Percentiles rank a stretch among this genome's conserved stretches.
Conservation (phyloP, 2,797 vertebrate genomes). For the Chromis chromis region DNA sequence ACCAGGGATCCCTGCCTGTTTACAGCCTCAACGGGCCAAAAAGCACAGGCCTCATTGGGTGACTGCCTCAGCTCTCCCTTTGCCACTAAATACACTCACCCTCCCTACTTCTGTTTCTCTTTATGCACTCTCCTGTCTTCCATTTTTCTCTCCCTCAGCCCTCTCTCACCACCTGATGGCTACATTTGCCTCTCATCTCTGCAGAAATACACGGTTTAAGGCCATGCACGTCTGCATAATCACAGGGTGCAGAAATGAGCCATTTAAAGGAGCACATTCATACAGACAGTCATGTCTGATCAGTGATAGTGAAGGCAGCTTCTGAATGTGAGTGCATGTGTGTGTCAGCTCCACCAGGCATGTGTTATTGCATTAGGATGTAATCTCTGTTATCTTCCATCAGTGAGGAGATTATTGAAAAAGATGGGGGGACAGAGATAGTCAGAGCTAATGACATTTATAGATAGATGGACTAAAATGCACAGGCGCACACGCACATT, state of each 20-base stretch:
- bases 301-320: conserved; percentile 3
- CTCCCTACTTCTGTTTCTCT: conserved; percentile 20
- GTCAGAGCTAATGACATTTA: conserved; percentile 63
- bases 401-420: conserved; percentile 59
- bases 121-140: conserved; percentile 19
- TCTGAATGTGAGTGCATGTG: neutral
- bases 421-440: conserved; percentile 64
- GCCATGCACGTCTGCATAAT: conserved; percentile 44
- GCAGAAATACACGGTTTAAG: conserved; percentile 31
- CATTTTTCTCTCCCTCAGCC: conserved; percentile 9
- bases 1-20: conserved; percentile 72
- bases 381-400: conserved; percentile 73
- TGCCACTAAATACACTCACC: conserved; percentile 19
- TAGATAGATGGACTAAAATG: conserved; percentile 33
- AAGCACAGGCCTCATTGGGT: conserved; percentile 63
- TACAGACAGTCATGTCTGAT: neutral
- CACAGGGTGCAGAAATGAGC: conserved; percentile 21
- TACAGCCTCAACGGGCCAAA: conserved; percentile 70
- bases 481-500: neutral
- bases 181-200: conserved; percentile 27
- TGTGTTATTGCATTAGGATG: conserved; percentile 66
- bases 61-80: conserved; percentile 39
- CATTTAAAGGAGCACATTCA: conserved; percentile 24
- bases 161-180: conserved; percentile 25
- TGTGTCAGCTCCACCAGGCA: conserved; percentile 38